Base-by-base conservation (phyloP, 2,113 vertebrate genomes). In the Uria lomvia region DNA sequence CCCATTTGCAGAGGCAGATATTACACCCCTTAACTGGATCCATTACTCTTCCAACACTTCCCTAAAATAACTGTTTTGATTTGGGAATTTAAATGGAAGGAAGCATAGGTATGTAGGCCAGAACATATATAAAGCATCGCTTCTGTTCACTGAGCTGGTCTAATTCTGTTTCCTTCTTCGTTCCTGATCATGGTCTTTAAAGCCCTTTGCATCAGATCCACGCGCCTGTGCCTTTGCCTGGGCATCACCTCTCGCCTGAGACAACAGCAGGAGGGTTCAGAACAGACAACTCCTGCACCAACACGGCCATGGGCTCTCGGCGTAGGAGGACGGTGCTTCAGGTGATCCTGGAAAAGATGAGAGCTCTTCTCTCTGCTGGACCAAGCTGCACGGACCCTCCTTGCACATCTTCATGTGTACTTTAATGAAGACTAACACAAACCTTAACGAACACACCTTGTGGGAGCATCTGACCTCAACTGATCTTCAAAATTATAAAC, bases 81-180 rank as follows among this genome's bases (percentile, higher is more conserved):
- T 74, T 68, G 63, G 73, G 53, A 91, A 75, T 91, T 88, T 47
- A 94, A 95, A 82, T 27, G 45, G 56, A 67, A 94, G 50, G 62
- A 83, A 80, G 52, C 38, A 11, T 50, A 52, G 0, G 0, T 27
- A 42, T 14, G 17, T 65, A n/a, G 45, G 29, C 27, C 86, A 49
- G 80, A 65, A 63, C 49, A 52, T 85, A 90, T 90, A 95, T 96
- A 96, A 94, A 89, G 63, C 88, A 96, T 73, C 67, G 21, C 80
- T 96, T 93, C 89, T 94, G 75, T 89, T 94, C 53, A 45, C 92
- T 76, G 67, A 84, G 73, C 42, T 83, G 59, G 60, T 92, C 87
- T 86, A 66, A 73, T 93, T 92, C 91, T 86, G 73, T 92, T 97
- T 97, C 95, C 83, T 96, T 87, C 88, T 94, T 82, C 63, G 2